phyloP scores from a whole-genome alignment of 2,113 vertebrate species.

The Lampris incognitus region DNA sequence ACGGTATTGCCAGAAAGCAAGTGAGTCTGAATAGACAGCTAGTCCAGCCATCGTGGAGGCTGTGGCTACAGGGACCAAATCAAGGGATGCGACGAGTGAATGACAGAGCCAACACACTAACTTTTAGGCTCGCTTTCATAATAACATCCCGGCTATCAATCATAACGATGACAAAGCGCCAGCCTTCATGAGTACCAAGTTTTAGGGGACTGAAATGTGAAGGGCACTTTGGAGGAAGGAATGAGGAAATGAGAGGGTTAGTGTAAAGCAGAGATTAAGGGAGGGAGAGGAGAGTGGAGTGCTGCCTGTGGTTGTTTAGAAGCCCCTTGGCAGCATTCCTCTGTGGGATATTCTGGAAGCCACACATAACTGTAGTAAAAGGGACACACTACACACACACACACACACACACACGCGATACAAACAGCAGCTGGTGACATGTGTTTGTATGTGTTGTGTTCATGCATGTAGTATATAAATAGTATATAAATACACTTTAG shows the following conservation, averaged over 20 bases:
- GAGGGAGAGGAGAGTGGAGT: slow-evolving; percentile 22
- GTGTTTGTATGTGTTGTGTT: slow-evolving; percentile 13
- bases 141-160: slow-evolving; percentile 1
- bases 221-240: slow-evolving; percentile 18
- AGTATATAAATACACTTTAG: not conserved
- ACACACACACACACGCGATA: slow-evolving; percentile 37
- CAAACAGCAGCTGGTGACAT: slow-evolving; percentile 39
- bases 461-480: not conserved
- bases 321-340: slow-evolving; percentile 61
- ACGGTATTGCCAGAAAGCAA: not conserved
- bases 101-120: not conserved
- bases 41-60: too few relatives aligned
- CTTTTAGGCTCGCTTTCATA: not conserved
- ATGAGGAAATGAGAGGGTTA: slow-evolving; percentile 22
- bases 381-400: slow-evolving; percentile 20
- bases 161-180: not conserved
- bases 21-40: not conserved
- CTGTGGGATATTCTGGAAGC: slow-evolving; percentile 57
- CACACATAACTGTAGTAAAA: slow-evolving; percentile 55
- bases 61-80: not conserved
- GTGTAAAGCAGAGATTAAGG: slow-evolving; percentile 44
- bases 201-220: slow-evolving; percentile 36
- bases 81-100: slow-evolving; percentile 11
- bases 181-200: slow-evolving; percentile 16
- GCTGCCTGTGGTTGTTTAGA: slow-evolving; percentile 56